Conservation (phyloP, 2,888 invertebrate genomes). For the Helobdella robusta region DNA sequence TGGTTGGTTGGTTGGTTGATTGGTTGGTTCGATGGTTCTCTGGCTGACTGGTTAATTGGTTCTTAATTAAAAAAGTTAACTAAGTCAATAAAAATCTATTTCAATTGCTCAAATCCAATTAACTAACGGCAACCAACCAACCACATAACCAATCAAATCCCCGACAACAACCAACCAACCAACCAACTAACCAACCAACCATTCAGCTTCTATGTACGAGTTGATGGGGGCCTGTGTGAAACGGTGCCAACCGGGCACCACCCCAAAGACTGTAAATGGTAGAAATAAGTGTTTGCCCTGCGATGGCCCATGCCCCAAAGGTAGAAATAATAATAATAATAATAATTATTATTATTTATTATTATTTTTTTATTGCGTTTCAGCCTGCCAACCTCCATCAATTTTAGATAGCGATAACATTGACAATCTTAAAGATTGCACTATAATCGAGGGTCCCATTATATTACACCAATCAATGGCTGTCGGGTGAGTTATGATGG, state of each 20-base stretch:
- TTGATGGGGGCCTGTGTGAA: constrained; percentile 88
- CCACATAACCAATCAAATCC: too few relatives aligned
- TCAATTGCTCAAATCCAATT: too few relatives aligned
- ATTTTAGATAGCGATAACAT: constrained; percentile 73
- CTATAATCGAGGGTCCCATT: constrained; percentile 85
- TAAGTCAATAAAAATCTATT: too few relatives aligned
- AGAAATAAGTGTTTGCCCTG: constrained; percentile 59
- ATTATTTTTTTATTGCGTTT: not conserved
- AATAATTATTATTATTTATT: not conserved
- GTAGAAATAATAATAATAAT: constrained; percentile 9
- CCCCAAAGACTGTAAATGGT: constrained; percentile 18
- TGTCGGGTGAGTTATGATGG: too few relatives aligned
- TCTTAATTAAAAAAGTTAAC: too few relatives aligned
- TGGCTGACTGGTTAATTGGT: too few relatives aligned
- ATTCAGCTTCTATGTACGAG: constrained; percentile 55
- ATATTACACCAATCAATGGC: too few relatives aligned
- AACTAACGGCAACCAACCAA: too few relatives aligned
- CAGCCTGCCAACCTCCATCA: constrained; percentile 17
- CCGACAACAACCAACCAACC: too few relatives aligned
- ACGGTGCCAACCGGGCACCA: constrained; percentile 56
- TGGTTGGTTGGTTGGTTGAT: too few relatives aligned
- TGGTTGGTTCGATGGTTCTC: too few relatives aligned
- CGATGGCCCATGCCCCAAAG: constrained; percentile 61
- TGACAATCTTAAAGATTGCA: constrained; percentile 77
- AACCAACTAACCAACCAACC: too few relatives aligned